Evolutionary conservation across 2,888 invertebrate species (phyloP), one percentile per base, ranked within the genome.

Genomic region (Mythimna lalbum): DNA sequence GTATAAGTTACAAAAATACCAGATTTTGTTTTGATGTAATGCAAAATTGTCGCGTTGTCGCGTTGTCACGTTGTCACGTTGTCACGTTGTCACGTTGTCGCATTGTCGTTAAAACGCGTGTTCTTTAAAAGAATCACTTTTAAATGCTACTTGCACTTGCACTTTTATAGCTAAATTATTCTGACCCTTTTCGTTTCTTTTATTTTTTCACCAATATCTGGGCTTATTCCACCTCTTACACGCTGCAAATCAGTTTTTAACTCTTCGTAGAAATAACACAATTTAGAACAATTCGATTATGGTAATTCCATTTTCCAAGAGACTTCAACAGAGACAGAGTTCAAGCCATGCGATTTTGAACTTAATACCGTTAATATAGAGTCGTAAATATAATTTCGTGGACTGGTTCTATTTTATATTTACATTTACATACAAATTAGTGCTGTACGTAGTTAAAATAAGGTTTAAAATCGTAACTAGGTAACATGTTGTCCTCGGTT

Each of bases 271-370:
- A 69, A 63, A 60, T 60, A 55, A 75, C 19, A 39, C 49, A 50
- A 68, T 57, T 56, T 47, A 19, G 23, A 47, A 49, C 19, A 23
- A 63, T 78, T 68, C 27, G 17, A 69, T 64, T 78, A 77, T 62
- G 64, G 27, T 79, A 74, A 79, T 69, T 31, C 10, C 17, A 61
- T 68, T 60, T 67, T 10, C 21, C 7, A 10, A 63, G 47, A 55
- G 10, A 10, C 47, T 73, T 47, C 12, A 36, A 14, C 21, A 7
- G 33, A 36, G 12, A 53, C 36, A 23, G 0, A 21, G 23, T 47
- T 36, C 17, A 17, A 27, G 14, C 19, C 55, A 63, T 2, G 23
- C 39, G 2, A 70, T 60, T 75, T 47, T 31, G 10, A 75, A 60
- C 36, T 36, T 27, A 52, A 60, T 19, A 0, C 0, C 12, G 12